phyloP scores from a whole-genome alignment of 1,140 invertebrate genomes.

The Ceratina japonica region DNA sequence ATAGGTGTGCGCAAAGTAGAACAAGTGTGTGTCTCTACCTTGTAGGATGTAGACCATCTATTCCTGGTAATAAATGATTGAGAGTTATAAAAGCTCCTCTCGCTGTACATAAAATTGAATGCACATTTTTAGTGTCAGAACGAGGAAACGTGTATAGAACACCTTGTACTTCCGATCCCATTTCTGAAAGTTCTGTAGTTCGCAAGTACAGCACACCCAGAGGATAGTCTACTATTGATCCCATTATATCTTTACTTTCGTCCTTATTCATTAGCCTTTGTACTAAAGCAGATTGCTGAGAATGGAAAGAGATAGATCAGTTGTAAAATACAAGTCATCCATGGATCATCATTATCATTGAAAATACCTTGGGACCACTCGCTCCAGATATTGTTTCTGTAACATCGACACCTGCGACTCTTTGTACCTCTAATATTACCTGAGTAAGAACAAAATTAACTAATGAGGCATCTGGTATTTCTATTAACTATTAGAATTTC shows the following conservation, averaged over 20 bases:
- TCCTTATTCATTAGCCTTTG: conserved; percentile 79
- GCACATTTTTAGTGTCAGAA: conserved; percentile 81
- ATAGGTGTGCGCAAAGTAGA: conserved; percentile 18
- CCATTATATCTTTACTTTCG: conserved; percentile 78
- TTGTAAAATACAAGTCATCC: neutral
- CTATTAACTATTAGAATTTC: neutral
- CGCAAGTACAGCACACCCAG: conserved; percentile 83
- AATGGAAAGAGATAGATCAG: conserved; percentile 15
- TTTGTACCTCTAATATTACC: conserved; percentile 81
- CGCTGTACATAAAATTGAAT: conserved; percentile 79
- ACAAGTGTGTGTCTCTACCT: conserved; percentile 63
- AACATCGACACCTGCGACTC: conserved; percentile 81
- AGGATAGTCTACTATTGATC: conserved; percentile 80
- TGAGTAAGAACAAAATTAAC: conserved; percentile 52
- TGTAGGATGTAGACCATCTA: conserved; percentile 80
- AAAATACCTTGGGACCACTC: conserved; percentile 69
- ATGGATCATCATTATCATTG: conserved; percentile 20
- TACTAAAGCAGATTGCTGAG: conserved; percentile 79
- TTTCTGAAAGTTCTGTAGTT: conserved; percentile 82
- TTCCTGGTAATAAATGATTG: conserved; percentile 84
- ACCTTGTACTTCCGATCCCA: conserved; percentile 82
- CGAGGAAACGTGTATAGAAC: conserved; percentile 85
- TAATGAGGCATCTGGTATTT: neutral
- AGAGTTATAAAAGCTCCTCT: conserved; percentile 85
- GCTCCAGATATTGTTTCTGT: conserved; percentile 74